Percentiles rank a stretch among this genome's conserved stretches.
These are phyloP conservation scores for Rhodinocichla rosea DNA, from an alignment of 2,113 vertebrate genomes.

Conservation along the genomic window DNA sequence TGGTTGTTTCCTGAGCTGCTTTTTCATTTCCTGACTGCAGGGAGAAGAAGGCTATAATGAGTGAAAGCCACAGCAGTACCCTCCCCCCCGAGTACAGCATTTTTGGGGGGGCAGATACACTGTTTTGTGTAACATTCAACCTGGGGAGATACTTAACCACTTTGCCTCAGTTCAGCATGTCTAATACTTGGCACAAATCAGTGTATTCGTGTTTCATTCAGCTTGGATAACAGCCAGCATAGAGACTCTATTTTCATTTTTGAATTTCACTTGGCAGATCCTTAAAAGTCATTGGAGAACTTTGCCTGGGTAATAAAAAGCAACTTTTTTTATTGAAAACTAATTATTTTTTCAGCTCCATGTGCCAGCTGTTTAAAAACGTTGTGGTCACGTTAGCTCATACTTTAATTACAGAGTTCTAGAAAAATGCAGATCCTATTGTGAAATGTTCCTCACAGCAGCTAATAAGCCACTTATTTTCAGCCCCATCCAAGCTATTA, in stretches of 20 bases:
- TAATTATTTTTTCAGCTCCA: slow-evolving; percentile 74
- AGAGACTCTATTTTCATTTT: slow-evolving; percentile 76
- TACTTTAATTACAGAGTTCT: slow-evolving; percentile 68
- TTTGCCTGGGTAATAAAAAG: slow-evolving; percentile 77
- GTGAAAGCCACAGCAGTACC: slow-evolving; percentile 26
- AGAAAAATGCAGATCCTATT: slow-evolving; percentile 62
- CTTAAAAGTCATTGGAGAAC: slow-evolving; percentile 78
- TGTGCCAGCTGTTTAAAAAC: slow-evolving; percentile 75
- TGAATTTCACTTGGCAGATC: slow-evolving; percentile 77
- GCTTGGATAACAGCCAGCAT: slow-evolving; percentile 69
- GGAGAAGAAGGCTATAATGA: slow-evolving; percentile 52
- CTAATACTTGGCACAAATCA: slow-evolving; percentile 70
- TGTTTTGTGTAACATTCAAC: slow-evolving; percentile 73
- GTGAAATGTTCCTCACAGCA: slow-evolving; percentile 48
- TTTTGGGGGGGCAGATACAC: slow-evolving; percentile 29
- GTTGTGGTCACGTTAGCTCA: slow-evolving; percentile 63
- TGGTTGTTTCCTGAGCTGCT: slow-evolving; percentile 42
- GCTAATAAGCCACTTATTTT: slow-evolving; percentile 41
- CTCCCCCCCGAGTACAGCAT: neutral
- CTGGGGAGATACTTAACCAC: slow-evolving; percentile 69
- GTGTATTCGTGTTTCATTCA: slow-evolving; percentile 72
- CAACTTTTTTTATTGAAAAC: slow-evolving; percentile 77
- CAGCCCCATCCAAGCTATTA: neutral
- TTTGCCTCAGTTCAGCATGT: slow-evolving; percentile 60
- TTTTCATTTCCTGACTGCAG: slow-evolving; percentile 72